A percentile compares a stretch with the other conserved stretches of the same genome.
Evolutionary conservation across 2,888 invertebrate genomes (phyloP).

Genomic region (Lymantria dispar): DNA sequence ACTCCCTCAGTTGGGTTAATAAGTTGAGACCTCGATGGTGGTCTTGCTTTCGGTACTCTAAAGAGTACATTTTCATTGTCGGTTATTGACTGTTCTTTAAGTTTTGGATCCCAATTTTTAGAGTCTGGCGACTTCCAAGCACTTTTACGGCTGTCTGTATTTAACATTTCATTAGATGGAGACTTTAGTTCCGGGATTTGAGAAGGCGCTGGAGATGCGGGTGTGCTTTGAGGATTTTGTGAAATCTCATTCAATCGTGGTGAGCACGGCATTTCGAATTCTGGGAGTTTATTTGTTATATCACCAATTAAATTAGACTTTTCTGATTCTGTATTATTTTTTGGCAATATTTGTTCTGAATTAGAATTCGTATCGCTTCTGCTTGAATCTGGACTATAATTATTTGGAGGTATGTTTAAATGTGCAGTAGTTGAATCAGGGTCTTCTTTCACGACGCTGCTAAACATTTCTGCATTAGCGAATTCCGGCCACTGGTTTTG

Average conservation of each 20-base stretch:
- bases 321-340: slow-evolving; percentile 51
- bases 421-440: slow-evolving; percentile 89
- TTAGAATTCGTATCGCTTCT: slow-evolving; percentile 74
- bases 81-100: slow-evolving; percentile 56
- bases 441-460: slow-evolving; percentile 86
- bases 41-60: slow-evolving; percentile 84
- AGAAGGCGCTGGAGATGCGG: slow-evolving; percentile 63
- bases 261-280: slow-evolving; percentile 73
- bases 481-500: slow-evolving; percentile 77
- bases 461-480: slow-evolving; percentile 67
- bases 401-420: slow-evolving; percentile 69
- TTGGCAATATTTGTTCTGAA: slow-evolving; percentile 57
- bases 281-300: slow-evolving; percentile 61
- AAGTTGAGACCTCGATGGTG: slow-evolving; percentile 83
- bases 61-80: slow-evolving; percentile 82
- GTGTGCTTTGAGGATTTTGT: slow-evolving; percentile 67
- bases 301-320: slow-evolving; percentile 56
- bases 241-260: slow-evolving; percentile 72
- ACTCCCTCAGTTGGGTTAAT: slow-evolving; percentile 74
- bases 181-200: slow-evolving; percentile 69
- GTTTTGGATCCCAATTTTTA: slow-evolving; percentile 71
- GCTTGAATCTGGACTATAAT: slow-evolving; percentile 78
- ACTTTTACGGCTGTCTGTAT: slow-evolving; percentile 59
- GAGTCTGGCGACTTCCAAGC: slow-evolving; percentile 77
- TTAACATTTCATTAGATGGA: slow-evolving; percentile 55